phyloP scores from a whole-genome alignment of 2,797 vertebrate genomes.

The Uromys caudimaculatus region DNA sequence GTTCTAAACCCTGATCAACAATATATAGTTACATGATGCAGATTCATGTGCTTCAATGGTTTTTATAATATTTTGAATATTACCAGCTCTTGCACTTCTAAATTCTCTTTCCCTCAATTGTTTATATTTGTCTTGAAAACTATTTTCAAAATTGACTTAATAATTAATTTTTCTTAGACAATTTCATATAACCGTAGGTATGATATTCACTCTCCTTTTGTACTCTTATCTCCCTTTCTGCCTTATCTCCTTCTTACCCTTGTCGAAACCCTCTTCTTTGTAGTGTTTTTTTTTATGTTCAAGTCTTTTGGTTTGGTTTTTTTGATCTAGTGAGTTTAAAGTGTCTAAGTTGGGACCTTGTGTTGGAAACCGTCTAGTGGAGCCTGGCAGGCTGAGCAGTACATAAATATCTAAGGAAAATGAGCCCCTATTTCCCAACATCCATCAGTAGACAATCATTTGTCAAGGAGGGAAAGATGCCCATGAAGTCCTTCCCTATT shows the following conservation, averaged over 20 bases:
- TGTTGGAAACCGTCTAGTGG: background rate
- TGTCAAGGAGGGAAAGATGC: background rate
- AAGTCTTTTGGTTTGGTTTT: background rate
- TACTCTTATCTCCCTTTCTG: accelerated
- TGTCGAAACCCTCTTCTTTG: background rate
- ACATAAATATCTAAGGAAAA: background rate
- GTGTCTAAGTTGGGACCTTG: background rate
- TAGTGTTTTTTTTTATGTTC: background rate
- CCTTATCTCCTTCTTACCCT: background rate
- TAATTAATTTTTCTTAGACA: background rate
- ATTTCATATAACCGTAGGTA: background rate
- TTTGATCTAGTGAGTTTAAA: background rate
- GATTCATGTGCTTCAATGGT: background rate
- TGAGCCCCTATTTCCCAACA: background rate
- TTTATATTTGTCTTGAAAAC: background rate
- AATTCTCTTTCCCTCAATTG: background rate
- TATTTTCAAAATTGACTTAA: background rate
- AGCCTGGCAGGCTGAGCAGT: background rate
- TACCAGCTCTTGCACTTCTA: background rate
- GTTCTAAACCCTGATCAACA: background rate
- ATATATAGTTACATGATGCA: background rate
- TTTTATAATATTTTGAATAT: background rate
- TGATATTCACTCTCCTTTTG: background rate
- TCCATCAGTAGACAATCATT: background rate
- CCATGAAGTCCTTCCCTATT: background rate